Base-by-base conservation (phyloP, 2,113 vertebrate genomes). In the Hylia prasina region DNA sequence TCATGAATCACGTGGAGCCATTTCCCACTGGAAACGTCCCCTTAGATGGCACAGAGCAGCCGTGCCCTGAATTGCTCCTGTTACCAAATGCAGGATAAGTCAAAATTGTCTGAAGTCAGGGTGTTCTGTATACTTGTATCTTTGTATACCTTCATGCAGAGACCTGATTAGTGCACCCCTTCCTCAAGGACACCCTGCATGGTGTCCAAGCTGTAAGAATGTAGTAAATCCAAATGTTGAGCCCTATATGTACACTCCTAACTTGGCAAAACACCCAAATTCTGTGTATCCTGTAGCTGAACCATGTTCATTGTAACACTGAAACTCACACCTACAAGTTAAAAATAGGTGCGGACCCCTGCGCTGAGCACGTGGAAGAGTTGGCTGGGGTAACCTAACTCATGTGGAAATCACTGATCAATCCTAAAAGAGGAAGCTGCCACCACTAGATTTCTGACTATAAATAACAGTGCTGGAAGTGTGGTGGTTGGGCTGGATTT, bases 221-320 rank as follows among this genome's bases (percentile, higher is more conserved):
- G 27, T 5, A 42, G 9, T 9, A 56, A 77, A 76, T 31, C 31
- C 11, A 42, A 28, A 17, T 12, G 7, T 4, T 27, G n/a, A 18
- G 6, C 25, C 8, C 30, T 69, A 1, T 2, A 14, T 19, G 27
- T 8, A 3, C 35, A 2, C 42, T 61, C 40, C 31, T 42, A 48
- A 42, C n/a, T 19, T 15, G 17, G 18, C 4, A 8, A 35, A 69
- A 22, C 22, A 15, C 31, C 11, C 21, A 5, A 35, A 61, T 47
- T 28, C 22, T 1, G 2, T 8, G 25, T 31, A 1, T 27, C 30
- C 47, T 31, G 1, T 2, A 69, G 63, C 40, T 23, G 71, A 54
- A 20, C n/a, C 1, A 1, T 7, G 18, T 20, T 42, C 1, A 1
- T 15, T 13, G 10, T 23, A 23, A 33, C 2, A 18, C n/a, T 19